A percentile compares a stretch with the other conserved stretches of the same genome.
These are phyloP conservation scores for Helobdella robusta DNA, from an alignment of 2,888 invertebrate species.

Conservation along the genomic window DNA sequence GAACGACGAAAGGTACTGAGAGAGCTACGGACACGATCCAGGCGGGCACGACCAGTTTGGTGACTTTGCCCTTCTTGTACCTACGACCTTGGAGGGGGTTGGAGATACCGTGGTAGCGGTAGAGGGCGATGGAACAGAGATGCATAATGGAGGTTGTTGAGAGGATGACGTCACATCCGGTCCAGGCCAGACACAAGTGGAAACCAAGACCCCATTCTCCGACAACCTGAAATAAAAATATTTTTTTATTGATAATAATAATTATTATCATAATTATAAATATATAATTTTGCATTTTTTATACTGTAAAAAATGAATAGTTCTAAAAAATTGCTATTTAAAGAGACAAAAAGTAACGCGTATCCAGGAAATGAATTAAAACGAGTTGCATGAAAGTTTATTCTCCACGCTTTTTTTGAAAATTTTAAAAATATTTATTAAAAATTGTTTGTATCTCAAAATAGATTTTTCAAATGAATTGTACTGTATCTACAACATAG, in stretches of 20 bases:
- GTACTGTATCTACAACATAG: no score
- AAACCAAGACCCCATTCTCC: constrained; percentile 34
- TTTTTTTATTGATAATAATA: neutral
- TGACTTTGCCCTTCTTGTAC: constrained; percentile 31
- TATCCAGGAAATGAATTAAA: no score
- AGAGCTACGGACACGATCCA: constrained; percentile 34
- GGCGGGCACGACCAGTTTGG: constrained; percentile 31
- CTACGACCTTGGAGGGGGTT: constrained; percentile 30
- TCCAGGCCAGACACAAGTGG: constrained; percentile 34
- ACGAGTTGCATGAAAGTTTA: no score
- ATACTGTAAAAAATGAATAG: no score
- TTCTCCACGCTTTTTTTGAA: no score
- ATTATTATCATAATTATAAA: no score
- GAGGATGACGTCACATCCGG: constrained; percentile 36
- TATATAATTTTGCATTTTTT: no score
- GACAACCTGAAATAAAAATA: constrained; percentile 27
- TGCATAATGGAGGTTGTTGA: constrained; percentile 37
- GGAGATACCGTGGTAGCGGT: constrained; percentile 34
- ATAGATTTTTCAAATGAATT: no score
- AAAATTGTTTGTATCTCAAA: no score
- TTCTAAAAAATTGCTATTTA: no score
- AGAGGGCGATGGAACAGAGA: constrained; percentile 36
- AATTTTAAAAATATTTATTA: no score
- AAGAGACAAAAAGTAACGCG: no score
- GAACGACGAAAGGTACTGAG: constrained; percentile 32